Conservation (phyloP, 2,113 vertebrate genomes). For the Manacus vitellinus region DNA sequence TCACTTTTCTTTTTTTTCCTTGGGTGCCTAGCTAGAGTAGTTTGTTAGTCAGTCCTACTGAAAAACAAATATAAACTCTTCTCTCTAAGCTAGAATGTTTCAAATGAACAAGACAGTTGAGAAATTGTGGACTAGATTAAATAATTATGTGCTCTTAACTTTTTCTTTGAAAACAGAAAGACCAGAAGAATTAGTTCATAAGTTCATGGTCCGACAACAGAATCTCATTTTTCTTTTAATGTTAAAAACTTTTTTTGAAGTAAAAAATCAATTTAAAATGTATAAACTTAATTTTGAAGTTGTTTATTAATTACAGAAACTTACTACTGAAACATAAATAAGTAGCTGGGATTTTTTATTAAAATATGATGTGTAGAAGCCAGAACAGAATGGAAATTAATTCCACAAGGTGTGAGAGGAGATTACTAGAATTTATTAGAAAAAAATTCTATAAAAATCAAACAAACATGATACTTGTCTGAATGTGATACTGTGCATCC, state of each 20-base stretch:
- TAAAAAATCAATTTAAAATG: neutral
- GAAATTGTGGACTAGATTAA: neutral
- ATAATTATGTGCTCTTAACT: neutral
- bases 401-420: neutral
- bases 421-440: neutral
- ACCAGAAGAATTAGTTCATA: neutral
- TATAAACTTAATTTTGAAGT: neutral
- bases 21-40: neutral
- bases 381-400: neutral
- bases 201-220: neutral
- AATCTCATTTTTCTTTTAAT: neutral
- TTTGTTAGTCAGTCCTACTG: neutral
- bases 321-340: neutral
- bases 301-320: neutral
- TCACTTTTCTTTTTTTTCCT: neutral
- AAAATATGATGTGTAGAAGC: neutral
- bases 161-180: neutral
- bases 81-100: neutral
- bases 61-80: neutral
- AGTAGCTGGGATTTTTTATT: neutral
- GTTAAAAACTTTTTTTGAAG: neutral
- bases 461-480: neutral
- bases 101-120: neutral
- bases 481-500: neutral
- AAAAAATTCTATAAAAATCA: neutral